These are phyloP conservation scores for Oceanodroma tethys DNA, from an alignment of 2,113 vertebrate species.

Conservation along the genomic window DNA sequence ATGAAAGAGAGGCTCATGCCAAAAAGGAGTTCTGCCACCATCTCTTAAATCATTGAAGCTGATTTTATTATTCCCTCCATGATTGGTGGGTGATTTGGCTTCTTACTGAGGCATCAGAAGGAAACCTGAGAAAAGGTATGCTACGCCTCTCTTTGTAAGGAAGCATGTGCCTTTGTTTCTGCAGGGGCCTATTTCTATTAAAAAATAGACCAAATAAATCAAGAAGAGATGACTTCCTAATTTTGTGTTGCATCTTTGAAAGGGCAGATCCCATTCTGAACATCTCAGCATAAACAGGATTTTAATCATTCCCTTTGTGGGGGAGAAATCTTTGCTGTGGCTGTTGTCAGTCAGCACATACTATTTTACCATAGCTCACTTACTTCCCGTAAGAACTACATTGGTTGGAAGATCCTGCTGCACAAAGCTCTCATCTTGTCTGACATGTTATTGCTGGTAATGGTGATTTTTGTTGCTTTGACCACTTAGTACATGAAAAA, in stretches of 20 bases:
- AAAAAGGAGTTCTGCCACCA: not conserved
- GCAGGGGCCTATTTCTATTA: not conserved
- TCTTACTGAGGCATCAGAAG: not conserved
- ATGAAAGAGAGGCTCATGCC: not conserved
- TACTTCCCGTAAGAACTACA: fast-evolving
- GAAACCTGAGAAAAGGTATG: not conserved
- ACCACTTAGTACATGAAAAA: not conserved
- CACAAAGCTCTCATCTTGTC: not conserved
- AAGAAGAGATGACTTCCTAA: not conserved
- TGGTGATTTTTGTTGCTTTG: not conserved
- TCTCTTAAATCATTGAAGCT: not conserved
- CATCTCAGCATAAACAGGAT: not conserved
- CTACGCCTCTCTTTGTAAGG: not conserved
- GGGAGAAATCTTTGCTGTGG: not conserved
- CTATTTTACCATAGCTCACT: fast-evolving
- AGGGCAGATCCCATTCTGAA: not conserved
- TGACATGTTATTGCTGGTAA: not conserved
- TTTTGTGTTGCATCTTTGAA: not conserved
- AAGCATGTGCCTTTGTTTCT: not conserved
- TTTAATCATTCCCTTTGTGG: not conserved
- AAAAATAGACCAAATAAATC: not conserved
- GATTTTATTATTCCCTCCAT: not conserved
- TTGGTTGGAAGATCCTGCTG: not conserved
- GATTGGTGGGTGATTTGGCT: not conserved
- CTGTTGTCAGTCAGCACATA: not conserved